Evolutionary conservation across 2,888 invertebrate species (phyloP).

Genomic region (Colletes collaris): DNA sequence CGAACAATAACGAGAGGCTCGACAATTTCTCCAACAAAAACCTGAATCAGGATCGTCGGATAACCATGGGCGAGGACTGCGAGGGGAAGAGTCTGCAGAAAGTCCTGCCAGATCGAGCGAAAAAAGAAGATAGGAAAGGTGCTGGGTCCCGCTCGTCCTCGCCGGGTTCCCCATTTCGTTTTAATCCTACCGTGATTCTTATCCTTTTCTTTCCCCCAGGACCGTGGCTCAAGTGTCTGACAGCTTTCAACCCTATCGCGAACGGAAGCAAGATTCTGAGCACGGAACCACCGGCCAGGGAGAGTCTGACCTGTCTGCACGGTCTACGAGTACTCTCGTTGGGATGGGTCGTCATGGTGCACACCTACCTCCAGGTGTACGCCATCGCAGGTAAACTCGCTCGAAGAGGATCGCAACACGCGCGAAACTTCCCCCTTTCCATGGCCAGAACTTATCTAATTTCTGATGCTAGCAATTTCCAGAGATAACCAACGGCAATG

Average conservation of each 20-base stretch:
- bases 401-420: not conserved
- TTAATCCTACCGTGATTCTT: not conserved
- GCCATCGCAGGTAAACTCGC: conserved; percentile 86
- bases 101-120: conserved; percentile 37
- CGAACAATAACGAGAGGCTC: conserved; percentile 83
- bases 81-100: conserved; percentile 73
- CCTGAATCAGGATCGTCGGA: conserved; percentile 70
- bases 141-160: not conserved
- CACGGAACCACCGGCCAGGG: conserved; percentile 89
- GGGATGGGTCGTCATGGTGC: conserved; percentile 93
- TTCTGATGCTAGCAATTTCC: too few relatives aligned
- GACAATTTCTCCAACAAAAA: conserved; percentile 84
- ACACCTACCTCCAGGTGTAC: conserved; percentile 92
- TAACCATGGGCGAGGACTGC: conserved; percentile 82
- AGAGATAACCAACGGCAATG: too few relatives aligned
- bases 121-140: conserved; percentile 45
- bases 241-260: conserved; percentile 90
- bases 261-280: conserved; percentile 91
- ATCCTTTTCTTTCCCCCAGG: conserved; percentile 80
- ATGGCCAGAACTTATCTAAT: too few relatives aligned
- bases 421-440: too few relatives aligned
- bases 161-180: not conserved
- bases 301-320: conserved; percentile 90
- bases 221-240: conserved; percentile 85
- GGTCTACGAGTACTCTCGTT: conserved; percentile 91